Evolutionary conservation across 1,140 invertebrate genomes (phyloP).

Genomic region (Ganaspis sp.): DNA sequence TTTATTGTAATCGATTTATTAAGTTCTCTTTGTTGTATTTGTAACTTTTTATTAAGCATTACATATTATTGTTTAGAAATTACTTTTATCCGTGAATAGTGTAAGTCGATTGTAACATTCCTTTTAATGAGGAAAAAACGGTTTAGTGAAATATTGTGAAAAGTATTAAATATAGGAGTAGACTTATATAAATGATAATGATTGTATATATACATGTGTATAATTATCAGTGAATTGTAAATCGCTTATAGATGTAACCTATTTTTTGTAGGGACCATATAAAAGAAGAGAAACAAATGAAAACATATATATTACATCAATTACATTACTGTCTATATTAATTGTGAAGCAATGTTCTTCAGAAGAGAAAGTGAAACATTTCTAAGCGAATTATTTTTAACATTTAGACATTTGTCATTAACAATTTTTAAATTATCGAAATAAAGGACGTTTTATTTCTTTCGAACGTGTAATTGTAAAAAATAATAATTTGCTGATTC

Average conservation of each 20-base stretch:
- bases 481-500: no score
- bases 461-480: no score
- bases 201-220: constrained; percentile 62
- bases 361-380: neutral
- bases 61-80: neutral
- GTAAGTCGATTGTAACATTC: constrained; percentile 35
- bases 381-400: neutral
- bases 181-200: constrained; percentile 54
- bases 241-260: constrained; percentile 71
- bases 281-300: constrained; percentile 23
- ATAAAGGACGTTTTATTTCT: no score
- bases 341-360: neutral
- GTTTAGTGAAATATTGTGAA: constrained; percentile 39
- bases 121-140: constrained; percentile 1
- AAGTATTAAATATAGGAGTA: constrained; percentile 52
- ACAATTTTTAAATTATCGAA: no score
- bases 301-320: constrained; percentile 28
- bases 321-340: constrained; percentile 4
- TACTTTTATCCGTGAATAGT: neutral
- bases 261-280: constrained; percentile 74
- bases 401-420: neutral
- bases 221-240: constrained; percentile 61
- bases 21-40: constrained; percentile 18
- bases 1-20: neutral
- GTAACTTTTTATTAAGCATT: neutral